Evolutionary conservation across 2,888 invertebrate species (phyloP).

Genomic region (Timema cristinae): DNA sequence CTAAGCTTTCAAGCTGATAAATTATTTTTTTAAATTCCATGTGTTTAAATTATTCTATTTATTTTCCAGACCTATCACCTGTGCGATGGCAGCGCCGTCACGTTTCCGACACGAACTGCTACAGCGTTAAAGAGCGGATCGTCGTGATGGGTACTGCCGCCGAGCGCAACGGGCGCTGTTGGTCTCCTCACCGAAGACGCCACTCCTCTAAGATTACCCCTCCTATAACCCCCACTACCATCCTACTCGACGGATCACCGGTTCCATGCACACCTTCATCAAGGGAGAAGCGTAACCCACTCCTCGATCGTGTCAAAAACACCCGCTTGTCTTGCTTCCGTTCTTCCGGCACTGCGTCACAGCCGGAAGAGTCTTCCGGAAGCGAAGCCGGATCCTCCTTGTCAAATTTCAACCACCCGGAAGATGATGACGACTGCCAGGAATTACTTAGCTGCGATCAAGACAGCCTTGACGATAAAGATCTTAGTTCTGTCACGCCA

Average conservation of each 20-base stretch:
- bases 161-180: constrained; percentile 12
- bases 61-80: constrained; percentile 59
- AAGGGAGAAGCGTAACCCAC: constrained; percentile 63
- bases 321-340: constrained; percentile 64
- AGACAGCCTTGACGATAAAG: constrained; percentile 14
- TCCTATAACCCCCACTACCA: neutral
- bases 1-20: too few species aligned
- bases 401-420: constrained; percentile 26
- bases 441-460: constrained; percentile 28
- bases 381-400: constrained; percentile 15
- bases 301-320: constrained; percentile 66
- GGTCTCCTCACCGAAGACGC: constrained; percentile 50
- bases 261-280: constrained; percentile 35
- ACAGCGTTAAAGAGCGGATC: constrained; percentile 60
- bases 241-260: too few species aligned
- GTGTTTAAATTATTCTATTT: neutral
- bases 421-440: constrained; percentile 32
- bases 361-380: constrained; percentile 20
- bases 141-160: constrained; percentile 43
- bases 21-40: neutral
- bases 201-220: neutral
- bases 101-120: constrained; percentile 60
- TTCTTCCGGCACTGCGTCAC: constrained; percentile 28
- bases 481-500: neutral
- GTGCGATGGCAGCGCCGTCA: constrained; percentile 59